Evolutionary conservation across 2,113 vertebrate genomes (phyloP), one percentile per base, ranked within the genome.

Genomic region (Xenopus borealis): DNA sequence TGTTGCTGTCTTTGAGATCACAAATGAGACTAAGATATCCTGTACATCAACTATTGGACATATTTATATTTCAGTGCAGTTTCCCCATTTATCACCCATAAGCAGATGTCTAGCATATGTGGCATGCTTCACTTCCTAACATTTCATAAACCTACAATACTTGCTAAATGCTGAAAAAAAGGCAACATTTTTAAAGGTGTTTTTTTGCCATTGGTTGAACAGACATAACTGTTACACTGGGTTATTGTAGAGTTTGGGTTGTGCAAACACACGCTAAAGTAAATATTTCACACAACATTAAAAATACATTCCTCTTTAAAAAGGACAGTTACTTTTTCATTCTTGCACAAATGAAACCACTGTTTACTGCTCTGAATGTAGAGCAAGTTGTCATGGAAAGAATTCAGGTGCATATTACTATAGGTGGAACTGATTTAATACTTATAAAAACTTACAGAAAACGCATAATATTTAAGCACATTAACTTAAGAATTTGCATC

Each of bases 281-380:
- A 66, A 66, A 66, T 46, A 66, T 11, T 45, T 66, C n/a, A 66
- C 63, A 66, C 40, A 46, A 33, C 33, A 66, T 66, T 66, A 45
- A 66, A 66, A 46, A 45, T 40, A 19, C 17, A 66, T 46, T 45
- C 12, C 17, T 66, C 44, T 10, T 18, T 66, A 66, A 45, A 65
- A 66, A 18, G 44, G 44, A 44, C 4, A 11, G n/a, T 66, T 66
- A 10, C 33, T 40, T 50, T 50, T 66, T 45, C 40, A 66, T 66
- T 66, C 44, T 12, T 13, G 8, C 30, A 16, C 30, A 64, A 33
- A 40, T 40, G 27, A 40, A 64, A 64, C 6, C 62, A 64, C 27
- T 64, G 30, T 64, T 64, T 5, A 17, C 62, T 23, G 18, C 10
- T 40, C 33, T 7, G 33, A 40, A 50, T 50, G 4, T 16, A 50